Percentiles rank a stretch among this genome's conserved stretches.
phyloP scores from a whole-genome alignment of 1,140 invertebrate species.

The Drosophila dunni region DNA sequence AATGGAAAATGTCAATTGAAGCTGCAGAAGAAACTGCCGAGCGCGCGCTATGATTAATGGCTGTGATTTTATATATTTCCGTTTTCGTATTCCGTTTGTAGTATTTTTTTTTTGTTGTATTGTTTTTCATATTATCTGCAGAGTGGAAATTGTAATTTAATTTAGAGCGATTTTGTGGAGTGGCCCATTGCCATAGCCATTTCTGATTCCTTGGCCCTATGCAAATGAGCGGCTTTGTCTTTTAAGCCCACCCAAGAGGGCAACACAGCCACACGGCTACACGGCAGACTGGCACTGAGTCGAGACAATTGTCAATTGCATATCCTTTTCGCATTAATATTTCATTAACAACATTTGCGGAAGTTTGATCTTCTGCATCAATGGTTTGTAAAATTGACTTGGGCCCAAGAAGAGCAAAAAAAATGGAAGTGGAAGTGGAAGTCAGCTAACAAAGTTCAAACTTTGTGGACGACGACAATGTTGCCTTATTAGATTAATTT shows the following conservation, averaged over 20 bases:
- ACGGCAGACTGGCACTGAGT: not conserved
- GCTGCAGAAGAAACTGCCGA: conserved; percentile 42
- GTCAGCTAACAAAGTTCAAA: conserved; percentile 54
- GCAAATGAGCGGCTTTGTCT: conserved; percentile 69
- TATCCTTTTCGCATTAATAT: conserved; percentile 84
- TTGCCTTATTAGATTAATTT: conserved; percentile 84
- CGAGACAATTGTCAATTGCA: conserved; percentile 81
- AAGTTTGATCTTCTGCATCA: conserved; percentile 84
- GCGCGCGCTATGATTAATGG: conserved; percentile 67
- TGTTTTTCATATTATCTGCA: conserved; percentile 60
- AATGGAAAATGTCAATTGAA: conserved; percentile 79
- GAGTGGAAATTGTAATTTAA: conserved; percentile 78
- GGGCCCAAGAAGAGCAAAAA: conserved; percentile 34
- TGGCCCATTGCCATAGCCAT: conserved; percentile 28
- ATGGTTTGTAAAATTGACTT: conserved; percentile 84
- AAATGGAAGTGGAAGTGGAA: not conserved
- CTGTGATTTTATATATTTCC: conserved; percentile 57
- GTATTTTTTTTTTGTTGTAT: conserved; percentile 25
- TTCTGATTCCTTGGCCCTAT: conserved; percentile 55
- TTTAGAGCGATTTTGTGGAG: conserved; percentile 60
- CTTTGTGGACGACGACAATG: conserved; percentile 49
- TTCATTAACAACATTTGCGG: conserved; percentile 84
- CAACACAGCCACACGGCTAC: not conserved
- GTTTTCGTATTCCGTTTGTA: conserved; percentile 7
- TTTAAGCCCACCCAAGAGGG: conserved; percentile 47